A percentile compares a stretch with the other conserved stretches of the same genome.
These are phyloP conservation scores for Drosophila nasuta DNA, from an alignment of 1,140 invertebrate genomes.

Conservation along the genomic window DNA sequence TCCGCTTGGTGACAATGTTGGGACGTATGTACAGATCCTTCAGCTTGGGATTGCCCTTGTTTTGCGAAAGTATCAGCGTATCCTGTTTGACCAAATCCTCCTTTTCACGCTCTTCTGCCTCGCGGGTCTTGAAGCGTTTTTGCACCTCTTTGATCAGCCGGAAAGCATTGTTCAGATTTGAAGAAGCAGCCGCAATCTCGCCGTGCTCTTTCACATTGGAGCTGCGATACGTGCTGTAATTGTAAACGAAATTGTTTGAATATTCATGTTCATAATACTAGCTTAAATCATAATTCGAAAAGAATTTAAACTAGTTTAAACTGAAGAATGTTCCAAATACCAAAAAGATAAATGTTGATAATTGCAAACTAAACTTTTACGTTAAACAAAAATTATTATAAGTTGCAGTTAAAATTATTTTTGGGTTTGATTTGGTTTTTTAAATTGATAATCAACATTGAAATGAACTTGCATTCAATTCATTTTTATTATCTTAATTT, in stretches of 20 bases:
- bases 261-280: too few species aligned
- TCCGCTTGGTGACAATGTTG: slow-evolving; percentile 99
- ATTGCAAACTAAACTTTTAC: too few species aligned
- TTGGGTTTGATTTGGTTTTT: too few species aligned
- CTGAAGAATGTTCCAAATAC: too few species aligned
- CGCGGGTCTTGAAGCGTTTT: slow-evolving; percentile 98
- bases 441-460: too few species aligned
- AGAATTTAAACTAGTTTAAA: too few species aligned
- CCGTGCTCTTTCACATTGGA: slow-evolving; percentile 99
- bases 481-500: too few species aligned
- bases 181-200: slow-evolving; percentile 96
- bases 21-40: slow-evolving; percentile 99
- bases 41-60: slow-evolving; percentile 99
- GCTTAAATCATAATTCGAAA: too few species aligned
- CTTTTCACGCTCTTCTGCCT: slow-evolving; percentile 99
- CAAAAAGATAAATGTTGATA: too few species aligned
- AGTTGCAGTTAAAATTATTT: too few species aligned
- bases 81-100: slow-evolving; percentile 99
- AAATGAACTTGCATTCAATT: too few species aligned
- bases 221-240: slow-evolving; percentile 96
- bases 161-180: slow-evolving; percentile 98
- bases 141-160: slow-evolving; percentile 99
- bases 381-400: too few species aligned
- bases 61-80: slow-evolving; percentile 96
- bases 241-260: neutral